phyloP scores from a whole-genome alignment of 2,797 vertebrate species.

The Coluber constrictor region DNA sequence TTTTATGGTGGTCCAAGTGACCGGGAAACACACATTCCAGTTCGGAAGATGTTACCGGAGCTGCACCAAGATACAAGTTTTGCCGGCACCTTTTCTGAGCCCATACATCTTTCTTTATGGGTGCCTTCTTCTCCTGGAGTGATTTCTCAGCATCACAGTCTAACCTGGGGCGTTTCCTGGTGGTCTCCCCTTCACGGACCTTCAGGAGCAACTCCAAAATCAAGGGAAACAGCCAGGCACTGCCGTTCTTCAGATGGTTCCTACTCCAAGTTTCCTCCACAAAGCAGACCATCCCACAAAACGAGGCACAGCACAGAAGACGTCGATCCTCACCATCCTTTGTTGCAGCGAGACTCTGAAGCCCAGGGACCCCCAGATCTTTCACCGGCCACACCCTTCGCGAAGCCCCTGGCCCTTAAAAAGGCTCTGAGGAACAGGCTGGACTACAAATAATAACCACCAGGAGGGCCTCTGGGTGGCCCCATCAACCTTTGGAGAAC shows the following conservation, averaged over 20 bases:
- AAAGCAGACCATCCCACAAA: background rate
- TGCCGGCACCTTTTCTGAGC: background rate
- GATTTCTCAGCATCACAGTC: background rate
- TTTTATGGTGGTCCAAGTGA: background rate
- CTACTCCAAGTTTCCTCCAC: background rate
- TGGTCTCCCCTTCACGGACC: background rate
- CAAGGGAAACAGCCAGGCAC: background rate
- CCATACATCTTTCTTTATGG: background rate
- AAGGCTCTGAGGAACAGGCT: too few species aligned
- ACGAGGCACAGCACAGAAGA: background rate
- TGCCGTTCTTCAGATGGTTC: background rate
- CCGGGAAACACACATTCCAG: too few species aligned
- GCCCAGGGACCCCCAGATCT: background rate
- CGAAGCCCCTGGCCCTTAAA: background rate
- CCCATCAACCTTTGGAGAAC: background rate
- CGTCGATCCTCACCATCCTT: background rate
- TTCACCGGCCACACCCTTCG: background rate
- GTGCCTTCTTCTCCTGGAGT: background rate
- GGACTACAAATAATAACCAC: background rate
- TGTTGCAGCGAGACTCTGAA: background rate
- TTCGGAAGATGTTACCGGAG: background rate
- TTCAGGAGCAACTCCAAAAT: background rate
- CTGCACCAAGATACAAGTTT: background rate
- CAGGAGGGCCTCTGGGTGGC: rapidly evolving
- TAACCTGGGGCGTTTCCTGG: background rate